Evolutionary conservation across 2,888 invertebrate genomes (phyloP).

Genomic region (Ennomos quercinarius): DNA sequence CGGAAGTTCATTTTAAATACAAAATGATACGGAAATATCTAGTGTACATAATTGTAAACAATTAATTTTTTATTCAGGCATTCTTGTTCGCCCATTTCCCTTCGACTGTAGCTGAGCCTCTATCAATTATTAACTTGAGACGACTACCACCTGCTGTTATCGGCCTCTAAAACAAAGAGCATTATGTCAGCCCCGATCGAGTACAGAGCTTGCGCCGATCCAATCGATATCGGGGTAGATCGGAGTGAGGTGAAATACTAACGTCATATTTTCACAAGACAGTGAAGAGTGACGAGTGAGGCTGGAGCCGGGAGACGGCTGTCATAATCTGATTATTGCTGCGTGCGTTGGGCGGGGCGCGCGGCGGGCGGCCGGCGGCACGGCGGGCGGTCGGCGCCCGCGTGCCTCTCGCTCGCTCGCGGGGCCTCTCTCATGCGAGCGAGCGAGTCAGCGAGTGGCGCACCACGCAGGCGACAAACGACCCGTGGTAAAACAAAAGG

Average conservation of each 20-base stretch:
- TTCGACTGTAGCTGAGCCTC: slow-evolving; percentile 8
- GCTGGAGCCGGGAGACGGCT: slow-evolving; percentile 69
- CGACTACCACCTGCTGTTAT: slow-evolving; percentile 51
- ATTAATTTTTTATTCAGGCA: slow-evolving; percentile 21
- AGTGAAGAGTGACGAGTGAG: slow-evolving; percentile 71
- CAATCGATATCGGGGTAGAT: slow-evolving; percentile 44
- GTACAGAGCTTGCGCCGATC: slow-evolving; percentile 35
- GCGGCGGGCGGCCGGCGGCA: slow-evolving; percentile 76
- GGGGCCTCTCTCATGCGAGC: slow-evolving; percentile 20
- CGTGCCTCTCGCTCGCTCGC: slow-evolving; percentile 66
- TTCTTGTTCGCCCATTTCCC: slow-evolving; percentile 9
- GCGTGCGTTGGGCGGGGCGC: slow-evolving; percentile 69
- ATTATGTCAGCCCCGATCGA: slow-evolving; percentile 55
- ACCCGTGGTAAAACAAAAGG: slow-evolving; percentile 86
- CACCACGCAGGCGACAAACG: slow-evolving; percentile 82
- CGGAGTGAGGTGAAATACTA: slow-evolving; percentile 43
- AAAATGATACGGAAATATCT: no score
- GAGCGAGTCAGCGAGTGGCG: slow-evolving; percentile 54
- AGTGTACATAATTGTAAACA: no score
- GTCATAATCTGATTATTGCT: slow-evolving; percentile 84
- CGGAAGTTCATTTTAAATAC: no score
- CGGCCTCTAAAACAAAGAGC: slow-evolving; percentile 51
- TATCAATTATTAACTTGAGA: slow-evolving; percentile 29
- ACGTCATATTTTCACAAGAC: slow-evolving; percentile 66
- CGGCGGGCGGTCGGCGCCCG: slow-evolving; percentile 83